Evolutionary conservation across 2,113 vertebrate genomes (phyloP), one percentile per base, ranked within the genome.

Genomic region (Epinephelus moara): DNA sequence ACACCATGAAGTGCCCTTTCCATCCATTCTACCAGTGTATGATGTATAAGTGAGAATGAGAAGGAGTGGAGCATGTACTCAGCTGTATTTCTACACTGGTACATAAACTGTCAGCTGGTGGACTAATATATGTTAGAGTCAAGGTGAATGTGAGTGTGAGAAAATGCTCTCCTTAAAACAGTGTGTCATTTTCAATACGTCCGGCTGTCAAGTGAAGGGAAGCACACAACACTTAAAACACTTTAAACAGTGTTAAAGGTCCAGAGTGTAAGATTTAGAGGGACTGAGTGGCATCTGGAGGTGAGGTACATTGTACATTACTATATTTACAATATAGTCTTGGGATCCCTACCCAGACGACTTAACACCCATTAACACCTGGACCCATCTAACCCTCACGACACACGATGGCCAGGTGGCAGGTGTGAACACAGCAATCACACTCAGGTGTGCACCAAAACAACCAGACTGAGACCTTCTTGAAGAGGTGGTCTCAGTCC

Each of bases 1-100:
- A 79, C 72, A 67, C 23, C 68, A 40, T 21, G 33, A 80, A 9
- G 63, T 55, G 56, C 25, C 69, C 72, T 88, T 93, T 88, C 75
- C 71, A 80, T 88, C 85, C 9, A 68, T 88, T 80, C 76, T 67
- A 68, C 27, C 0, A 67, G 2, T 23, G 21, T 53, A 49, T 88
- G 89, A 71, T 8, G 9, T 62, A 74, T 7, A 59, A 52, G 59
- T 27, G 64, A 56, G 75, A 76, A 82, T 70, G 71, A 85, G 75
- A 76, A 82, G 68, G 71, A 85, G 55, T 68, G 69, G 18, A 33
- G 27, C 14, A 75, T 87, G 73, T 68, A 81, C 73, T 56, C 67
- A 83, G 75, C 71, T 75, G 49, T 70, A 52, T 84, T 2, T 27
- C 69, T 72, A 76, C 60, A 68, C 66, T 72, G 68, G 71, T 81